phyloP scores from a whole-genome alignment of 2,797 vertebrate species.

The Iguana delicatissima region DNA sequence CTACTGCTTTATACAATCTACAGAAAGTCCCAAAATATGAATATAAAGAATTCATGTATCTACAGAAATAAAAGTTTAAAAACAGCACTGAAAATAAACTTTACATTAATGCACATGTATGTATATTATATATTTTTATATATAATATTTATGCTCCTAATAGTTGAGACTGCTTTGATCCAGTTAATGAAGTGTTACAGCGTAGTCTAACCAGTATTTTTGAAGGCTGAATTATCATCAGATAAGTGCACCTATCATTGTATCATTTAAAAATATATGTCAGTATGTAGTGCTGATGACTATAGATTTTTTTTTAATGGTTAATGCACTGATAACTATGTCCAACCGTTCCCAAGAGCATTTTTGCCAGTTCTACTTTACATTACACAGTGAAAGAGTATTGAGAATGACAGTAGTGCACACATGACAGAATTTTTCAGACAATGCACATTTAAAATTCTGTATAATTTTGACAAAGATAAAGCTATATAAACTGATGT shows the following conservation, averaged over 20 bases:
- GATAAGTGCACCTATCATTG: constrained; percentile 72
- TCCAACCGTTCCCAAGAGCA: constrained; percentile 57
- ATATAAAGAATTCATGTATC: constrained; percentile 73
- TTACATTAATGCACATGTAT: constrained; percentile 64
- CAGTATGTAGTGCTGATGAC: constrained; percentile 72
- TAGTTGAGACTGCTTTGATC: constrained; percentile 74
- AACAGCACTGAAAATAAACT: constrained; percentile 76
- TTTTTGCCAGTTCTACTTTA: constrained; percentile 74
- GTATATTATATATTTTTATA: constrained; percentile 36
- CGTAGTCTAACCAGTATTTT: constrained; percentile 68
- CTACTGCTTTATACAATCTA: constrained; percentile 80
- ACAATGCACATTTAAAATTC: constrained; percentile 68
- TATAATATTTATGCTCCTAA: constrained; percentile 35
- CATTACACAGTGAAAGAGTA: constrained; percentile 61
- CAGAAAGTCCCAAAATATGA: constrained; percentile 82
- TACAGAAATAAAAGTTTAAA: constrained; percentile 76
- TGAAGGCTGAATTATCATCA: constrained; percentile 76
- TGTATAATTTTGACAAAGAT: constrained; percentile 73
- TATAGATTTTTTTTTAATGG: constrained; percentile 66
- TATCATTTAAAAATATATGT: constrained; percentile 74
- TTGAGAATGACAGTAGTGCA: constrained; percentile 52
- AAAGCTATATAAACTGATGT: constrained; percentile 79
- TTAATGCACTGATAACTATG: constrained; percentile 71
- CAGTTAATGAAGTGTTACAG: constrained; percentile 69
- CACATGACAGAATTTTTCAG: constrained; percentile 60